A percentile compares a stretch with the other conserved stretches of the same genome.
These are phyloP conservation scores for Eulemur rufifrons DNA, from an alignment of 2,113 vertebrate genomes.

Conservation along the genomic window DNA sequence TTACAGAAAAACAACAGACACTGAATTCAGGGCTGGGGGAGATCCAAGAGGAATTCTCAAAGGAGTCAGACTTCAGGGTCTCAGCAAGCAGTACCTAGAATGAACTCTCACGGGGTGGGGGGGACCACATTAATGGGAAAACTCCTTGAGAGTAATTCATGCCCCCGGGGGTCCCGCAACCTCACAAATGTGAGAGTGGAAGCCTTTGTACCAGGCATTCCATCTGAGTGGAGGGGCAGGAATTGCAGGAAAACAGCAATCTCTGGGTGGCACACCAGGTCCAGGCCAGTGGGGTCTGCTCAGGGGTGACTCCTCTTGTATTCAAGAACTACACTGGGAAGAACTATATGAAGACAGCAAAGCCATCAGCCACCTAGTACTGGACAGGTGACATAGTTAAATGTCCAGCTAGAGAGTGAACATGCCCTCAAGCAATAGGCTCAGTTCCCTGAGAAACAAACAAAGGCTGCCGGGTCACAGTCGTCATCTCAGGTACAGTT, in stretches of 20 bases:
- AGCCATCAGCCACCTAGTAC: rapidly evolving
- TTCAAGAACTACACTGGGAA: background rate
- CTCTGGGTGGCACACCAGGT: rapidly evolving
- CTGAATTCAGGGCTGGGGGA: background rate
- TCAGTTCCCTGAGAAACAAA: background rate
- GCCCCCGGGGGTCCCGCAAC: background rate
- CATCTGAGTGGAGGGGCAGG: background rate
- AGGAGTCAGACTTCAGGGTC: background rate
- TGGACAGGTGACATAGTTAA: background rate
- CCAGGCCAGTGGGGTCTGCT: background rate
- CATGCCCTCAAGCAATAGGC: no score
- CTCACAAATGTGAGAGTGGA: background rate
- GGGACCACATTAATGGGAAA: background rate
- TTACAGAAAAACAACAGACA: background rate
- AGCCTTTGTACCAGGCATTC: background rate
- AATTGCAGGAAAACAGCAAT: rapidly evolving
- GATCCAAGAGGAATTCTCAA: background rate
- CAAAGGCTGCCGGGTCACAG: background rate
- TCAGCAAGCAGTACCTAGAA: background rate
- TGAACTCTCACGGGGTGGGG: background rate
- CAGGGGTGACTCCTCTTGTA: background rate
- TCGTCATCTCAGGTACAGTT: background rate
- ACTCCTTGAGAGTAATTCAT: background rate
- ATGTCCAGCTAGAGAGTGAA: background rate
- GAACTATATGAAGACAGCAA: background rate